Percentiles rank a stretch among this genome's conserved stretches.
Evolutionary conservation across 2,888 invertebrate genomes (phyloP).

Genomic region (Arge pagana): DNA sequence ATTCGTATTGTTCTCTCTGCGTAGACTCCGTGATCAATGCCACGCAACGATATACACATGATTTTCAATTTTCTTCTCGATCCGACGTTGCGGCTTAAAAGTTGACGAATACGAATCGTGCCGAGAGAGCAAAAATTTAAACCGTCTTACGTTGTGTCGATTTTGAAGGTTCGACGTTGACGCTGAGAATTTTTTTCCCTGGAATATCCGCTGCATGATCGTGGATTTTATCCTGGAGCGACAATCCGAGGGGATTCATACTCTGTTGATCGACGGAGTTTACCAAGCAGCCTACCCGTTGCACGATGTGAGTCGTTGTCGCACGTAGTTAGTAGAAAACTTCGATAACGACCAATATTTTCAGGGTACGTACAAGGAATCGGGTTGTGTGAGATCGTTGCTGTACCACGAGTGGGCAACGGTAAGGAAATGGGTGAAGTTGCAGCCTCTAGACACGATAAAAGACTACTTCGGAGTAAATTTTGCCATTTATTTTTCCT

Average conservation of each 20-base stretch:
- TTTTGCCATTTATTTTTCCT: constrained; percentile 81
- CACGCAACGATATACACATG: not conserved
- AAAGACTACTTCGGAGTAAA: constrained; percentile 79
- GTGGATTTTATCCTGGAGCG: constrained; percentile 77
- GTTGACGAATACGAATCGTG: too few relatives aligned
- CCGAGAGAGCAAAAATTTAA: too few relatives aligned
- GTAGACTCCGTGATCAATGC: too few relatives aligned
- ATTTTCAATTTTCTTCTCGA: not conserved
- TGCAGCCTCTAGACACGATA: constrained; percentile 76
- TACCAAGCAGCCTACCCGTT: constrained; percentile 76
- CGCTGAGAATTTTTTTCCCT: constrained; percentile 70
- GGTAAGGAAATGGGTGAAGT: constrained; percentile 70
- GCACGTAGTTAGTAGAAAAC: constrained; percentile 2
- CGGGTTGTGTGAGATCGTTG: constrained; percentile 61
- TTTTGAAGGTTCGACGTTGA: constrained; percentile 67
- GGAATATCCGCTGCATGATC: constrained; percentile 68
- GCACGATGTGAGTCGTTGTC: constrained; percentile 68
- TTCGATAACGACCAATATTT: constrained; percentile 30
- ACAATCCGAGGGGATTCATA: constrained; percentile 72
- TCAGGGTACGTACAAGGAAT: constrained; percentile 63
- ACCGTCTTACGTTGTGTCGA: constrained; percentile 21
- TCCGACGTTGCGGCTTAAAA: too few relatives aligned
- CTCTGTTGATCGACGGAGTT: constrained; percentile 66
- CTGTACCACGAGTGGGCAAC: constrained; percentile 75
- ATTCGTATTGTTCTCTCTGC: too few relatives aligned